Percentiles rank a stretch among this genome's conserved stretches.
Evolutionary conservation across 1,140 invertebrate species (phyloP).

Genomic region (Drosophila neocordata): DNA sequence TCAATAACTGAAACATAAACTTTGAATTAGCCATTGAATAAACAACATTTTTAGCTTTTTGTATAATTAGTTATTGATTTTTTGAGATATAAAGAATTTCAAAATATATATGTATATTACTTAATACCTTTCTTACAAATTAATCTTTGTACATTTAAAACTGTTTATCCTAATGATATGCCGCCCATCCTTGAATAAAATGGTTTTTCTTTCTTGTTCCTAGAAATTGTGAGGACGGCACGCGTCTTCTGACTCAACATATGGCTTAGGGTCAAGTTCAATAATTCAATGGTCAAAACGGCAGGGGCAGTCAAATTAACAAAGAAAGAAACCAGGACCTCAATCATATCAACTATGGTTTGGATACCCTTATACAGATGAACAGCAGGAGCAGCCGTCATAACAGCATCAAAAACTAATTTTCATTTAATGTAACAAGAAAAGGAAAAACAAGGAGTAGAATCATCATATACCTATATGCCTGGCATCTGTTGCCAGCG

Average conservation of each 20-base stretch:
- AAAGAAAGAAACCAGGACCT: slow-evolving; percentile 39
- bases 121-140: neutral
- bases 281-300: slow-evolving; percentile 44
- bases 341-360: slow-evolving; percentile 52
- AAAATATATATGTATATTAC: no score
- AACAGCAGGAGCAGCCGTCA: slow-evolving; percentile 55
- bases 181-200: slow-evolving; percentile 45
- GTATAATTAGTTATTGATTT: no score
- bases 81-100: no score
- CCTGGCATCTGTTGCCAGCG: neutral
- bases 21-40: no score
- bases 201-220: slow-evolving; percentile 58
- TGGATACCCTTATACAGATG: slow-evolving; percentile 10
- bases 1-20: no score
- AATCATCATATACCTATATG: neutral
- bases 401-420: slow-evolving; percentile 80
- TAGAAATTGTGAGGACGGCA: slow-evolving; percentile 56
- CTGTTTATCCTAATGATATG: slow-evolving; percentile 10
- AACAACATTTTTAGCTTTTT: no score
- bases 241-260: slow-evolving; percentile 48
- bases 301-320: slow-evolving; percentile 29
- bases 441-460: slow-evolving; percentile 21
- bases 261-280: slow-evolving; percentile 50
- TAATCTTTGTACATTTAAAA: neutral
- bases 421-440: slow-evolving; percentile 64